Evolutionary conservation across 2,797 vertebrate genomes (phyloP).

Genomic region (Sphenodon punctatus): DNA sequence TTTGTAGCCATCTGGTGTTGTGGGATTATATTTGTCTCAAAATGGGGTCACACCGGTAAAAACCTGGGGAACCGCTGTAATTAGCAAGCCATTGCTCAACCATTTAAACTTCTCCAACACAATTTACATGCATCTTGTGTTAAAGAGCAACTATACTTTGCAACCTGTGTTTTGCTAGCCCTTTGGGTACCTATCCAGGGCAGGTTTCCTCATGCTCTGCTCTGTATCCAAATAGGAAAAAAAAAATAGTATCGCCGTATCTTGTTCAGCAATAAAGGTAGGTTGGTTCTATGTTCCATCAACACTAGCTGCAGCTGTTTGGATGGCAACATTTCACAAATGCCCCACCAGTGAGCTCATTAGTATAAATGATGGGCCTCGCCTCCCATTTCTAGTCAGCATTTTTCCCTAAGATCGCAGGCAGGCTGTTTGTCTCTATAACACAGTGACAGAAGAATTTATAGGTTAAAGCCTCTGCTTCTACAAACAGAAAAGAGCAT

Average conservation of each 20-base stretch:
- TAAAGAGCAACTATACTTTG: conserved; percentile 3
- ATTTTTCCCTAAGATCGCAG: conserved; percentile 47
- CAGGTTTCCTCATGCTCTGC: not conserved
- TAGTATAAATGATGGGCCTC: conserved; percentile 67
- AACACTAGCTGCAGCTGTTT: conserved; percentile 41
- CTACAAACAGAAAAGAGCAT: not conserved
- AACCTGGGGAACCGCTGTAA: too few relatives aligned
- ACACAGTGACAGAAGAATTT: conserved; percentile 10
- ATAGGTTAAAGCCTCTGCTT: too few relatives aligned
- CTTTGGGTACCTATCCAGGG: conserved; percentile 6
- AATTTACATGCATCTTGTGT: not conserved
- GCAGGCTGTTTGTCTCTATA: conserved; percentile 16
- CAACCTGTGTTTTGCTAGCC: not conserved
- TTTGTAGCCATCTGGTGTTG: too few relatives aligned
- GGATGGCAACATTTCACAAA: conserved; percentile 52
- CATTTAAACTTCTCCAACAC: not conserved
- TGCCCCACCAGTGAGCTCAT: conserved; percentile 64
- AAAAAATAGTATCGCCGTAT: conserved; percentile 19
- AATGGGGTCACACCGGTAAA: too few relatives aligned
- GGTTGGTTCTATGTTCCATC: conserved; percentile 19
- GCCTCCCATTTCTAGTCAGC: conserved; percentile 61
- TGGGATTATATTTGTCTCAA: too few relatives aligned
- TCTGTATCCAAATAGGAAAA: conserved; percentile 11
- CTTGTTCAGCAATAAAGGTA: conserved; percentile 37
- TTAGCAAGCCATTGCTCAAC: not conserved